Conservation (phyloP, 2,113 vertebrate species). For the Brachyistius frenatus region DNA sequence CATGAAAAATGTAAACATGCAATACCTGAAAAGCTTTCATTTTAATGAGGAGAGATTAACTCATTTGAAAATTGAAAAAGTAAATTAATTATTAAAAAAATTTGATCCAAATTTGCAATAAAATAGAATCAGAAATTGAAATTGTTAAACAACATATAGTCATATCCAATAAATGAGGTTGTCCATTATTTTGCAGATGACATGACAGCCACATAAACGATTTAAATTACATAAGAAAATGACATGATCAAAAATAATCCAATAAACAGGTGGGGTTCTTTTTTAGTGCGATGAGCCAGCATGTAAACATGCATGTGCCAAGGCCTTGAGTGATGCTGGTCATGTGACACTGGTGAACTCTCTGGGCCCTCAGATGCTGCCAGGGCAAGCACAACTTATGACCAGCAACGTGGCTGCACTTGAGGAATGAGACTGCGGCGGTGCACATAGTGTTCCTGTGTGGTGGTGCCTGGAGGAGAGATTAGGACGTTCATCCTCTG, state of each 20-base stretch:
- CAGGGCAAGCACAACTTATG: conserved; percentile 16
- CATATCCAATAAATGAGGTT: conserved; percentile 2
- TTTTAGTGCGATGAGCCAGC: conserved; percentile 2
- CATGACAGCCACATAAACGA: no score
- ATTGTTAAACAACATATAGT: neutral
- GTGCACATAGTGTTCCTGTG: conserved; percentile 44
- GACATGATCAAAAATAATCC: neutral
- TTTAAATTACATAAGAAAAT: neutral
- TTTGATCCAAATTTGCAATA: neutral
- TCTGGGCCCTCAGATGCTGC: conserved; percentile 35
- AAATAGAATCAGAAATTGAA: no score
- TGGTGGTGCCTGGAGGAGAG: conserved; percentile 70
- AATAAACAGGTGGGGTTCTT: neutral
- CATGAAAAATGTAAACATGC: neutral
- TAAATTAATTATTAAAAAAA: neutral
- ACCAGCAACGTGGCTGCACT: conserved; percentile 59
- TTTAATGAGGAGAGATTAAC: neutral
- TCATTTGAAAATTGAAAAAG: neutral
- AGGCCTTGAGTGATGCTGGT: conserved; percentile 24
- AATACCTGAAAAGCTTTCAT: neutral
- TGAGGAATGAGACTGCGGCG: conserved; percentile 63
- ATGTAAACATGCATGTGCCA: conserved; percentile 13
- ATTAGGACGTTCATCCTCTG: conserved; percentile 61
- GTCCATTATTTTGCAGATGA: no score
- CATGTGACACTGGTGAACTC: conserved; percentile 50